Evolutionary conservation across 2,888 invertebrate species (phyloP).

Genomic region (Nomada hirtipes): DNA sequence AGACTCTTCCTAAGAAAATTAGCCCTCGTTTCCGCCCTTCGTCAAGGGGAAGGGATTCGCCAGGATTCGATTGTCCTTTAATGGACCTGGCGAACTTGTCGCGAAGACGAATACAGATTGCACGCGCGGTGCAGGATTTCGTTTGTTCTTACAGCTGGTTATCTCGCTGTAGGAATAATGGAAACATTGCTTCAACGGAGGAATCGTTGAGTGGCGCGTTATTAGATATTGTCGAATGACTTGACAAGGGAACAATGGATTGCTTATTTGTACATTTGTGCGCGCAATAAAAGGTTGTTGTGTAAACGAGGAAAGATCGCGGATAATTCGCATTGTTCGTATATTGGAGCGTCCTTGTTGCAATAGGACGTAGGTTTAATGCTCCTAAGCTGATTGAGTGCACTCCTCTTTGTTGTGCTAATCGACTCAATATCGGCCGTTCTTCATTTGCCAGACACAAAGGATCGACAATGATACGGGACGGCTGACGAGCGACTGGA

Average conservation of each 20-base stretch:
- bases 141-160: no score
- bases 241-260: no score
- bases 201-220: no score
- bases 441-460: conserved; percentile 57
- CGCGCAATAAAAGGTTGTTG: conserved; percentile 7
- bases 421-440: conserved; percentile 63
- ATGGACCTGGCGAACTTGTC: conserved; percentile 22
- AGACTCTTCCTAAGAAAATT: conserved; percentile 80
- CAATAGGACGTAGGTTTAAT: conserved; percentile 52
- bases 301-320: conserved; percentile 39
- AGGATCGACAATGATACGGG: conserved; percentile 56
- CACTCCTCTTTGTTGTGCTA: conserved; percentile 62
- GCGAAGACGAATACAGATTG: background rate
- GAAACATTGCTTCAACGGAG: background rate
- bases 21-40: conserved; percentile 69
- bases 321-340: conserved; percentile 40
- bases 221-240: no score
- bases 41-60: conserved; percentile 33
- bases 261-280: no score
- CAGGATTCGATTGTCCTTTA: conserved; percentile 70
- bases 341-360: conserved; percentile 41
- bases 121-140: no score
- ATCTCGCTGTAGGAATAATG: background rate
- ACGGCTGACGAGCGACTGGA: conserved; percentile 22
- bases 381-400: conserved; percentile 58